Conservation (phyloP, 1,140 invertebrate species). For the Cecropterus lyciades region DNA sequence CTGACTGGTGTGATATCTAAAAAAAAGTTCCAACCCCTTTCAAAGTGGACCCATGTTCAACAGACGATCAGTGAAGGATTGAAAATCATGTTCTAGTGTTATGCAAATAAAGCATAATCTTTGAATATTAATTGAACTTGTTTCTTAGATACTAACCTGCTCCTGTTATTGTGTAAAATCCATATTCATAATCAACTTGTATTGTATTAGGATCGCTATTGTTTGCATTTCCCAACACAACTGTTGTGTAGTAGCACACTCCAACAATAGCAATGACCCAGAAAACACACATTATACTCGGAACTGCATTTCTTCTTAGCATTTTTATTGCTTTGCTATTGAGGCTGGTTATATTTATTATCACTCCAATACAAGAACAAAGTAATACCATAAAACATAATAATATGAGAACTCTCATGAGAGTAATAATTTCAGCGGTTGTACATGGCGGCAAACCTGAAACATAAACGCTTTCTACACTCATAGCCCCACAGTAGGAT, state of each 20-base stretch:
- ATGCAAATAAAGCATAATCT: no score
- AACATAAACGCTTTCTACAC: no score
- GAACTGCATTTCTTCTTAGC: conserved; percentile 81
- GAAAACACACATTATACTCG: conserved; percentile 84
- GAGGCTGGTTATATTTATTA: conserved; percentile 82
- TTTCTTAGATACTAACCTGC: conserved; percentile 78
- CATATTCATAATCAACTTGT: conserved; percentile 85
- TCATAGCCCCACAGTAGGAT: no score
- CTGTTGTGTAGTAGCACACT: conserved; percentile 84
- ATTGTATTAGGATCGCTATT: conserved; percentile 69
- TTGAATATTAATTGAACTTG: no score
- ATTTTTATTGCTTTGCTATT: conserved; percentile 80
- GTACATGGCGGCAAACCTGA: conserved; percentile 80
- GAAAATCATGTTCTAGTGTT: no score
- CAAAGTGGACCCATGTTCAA: no score
- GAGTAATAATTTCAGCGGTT: conserved; percentile 79
- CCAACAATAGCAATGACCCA: conserved; percentile 84
- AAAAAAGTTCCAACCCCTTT: no score
- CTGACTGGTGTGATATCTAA: no score
- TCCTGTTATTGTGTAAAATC: conserved; percentile 84
- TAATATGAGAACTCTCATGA: conserved; percentile 83
- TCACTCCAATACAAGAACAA: conserved; percentile 81
- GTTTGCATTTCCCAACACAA: conserved; percentile 77
- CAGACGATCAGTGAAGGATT: no score
- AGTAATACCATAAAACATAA: conserved; percentile 83